Percentiles rank a stretch among this genome's conserved stretches.
Conservation (phyloP, 2,797 vertebrate species). For the Catostomus latipinnis region DNA sequence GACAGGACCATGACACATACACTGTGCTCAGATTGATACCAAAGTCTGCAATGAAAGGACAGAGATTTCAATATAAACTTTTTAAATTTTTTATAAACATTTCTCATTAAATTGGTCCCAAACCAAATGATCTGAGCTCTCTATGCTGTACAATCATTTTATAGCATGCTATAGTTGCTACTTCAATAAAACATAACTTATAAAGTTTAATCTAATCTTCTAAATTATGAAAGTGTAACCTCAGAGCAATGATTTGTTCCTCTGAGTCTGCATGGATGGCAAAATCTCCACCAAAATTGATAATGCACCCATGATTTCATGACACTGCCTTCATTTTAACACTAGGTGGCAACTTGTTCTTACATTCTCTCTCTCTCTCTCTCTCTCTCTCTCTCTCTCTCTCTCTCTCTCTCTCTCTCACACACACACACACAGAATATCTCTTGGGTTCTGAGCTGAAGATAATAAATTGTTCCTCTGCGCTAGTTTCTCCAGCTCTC, state of each 20-base stretch:
- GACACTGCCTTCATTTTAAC: background rate
- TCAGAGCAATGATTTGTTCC: background rate
- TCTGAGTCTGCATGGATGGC: background rate
- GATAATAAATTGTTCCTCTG: constrained; percentile 25
- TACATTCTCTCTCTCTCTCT: background rate
- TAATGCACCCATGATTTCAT: background rate
- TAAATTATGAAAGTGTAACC: background rate
- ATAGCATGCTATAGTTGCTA: background rate
- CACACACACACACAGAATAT: background rate
- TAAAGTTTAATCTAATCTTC: background rate
- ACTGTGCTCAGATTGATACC: too few relatives aligned
- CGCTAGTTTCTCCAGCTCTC: background rate
- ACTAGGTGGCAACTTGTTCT: constrained; percentile 25
- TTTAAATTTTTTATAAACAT: too few relatives aligned
- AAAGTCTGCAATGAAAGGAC: too few relatives aligned
- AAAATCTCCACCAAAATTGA: background rate
- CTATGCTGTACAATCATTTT: background rate
- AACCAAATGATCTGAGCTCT: too few relatives aligned
- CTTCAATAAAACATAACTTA: too few relatives aligned
- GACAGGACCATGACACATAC: too few relatives aligned
- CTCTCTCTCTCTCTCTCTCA: background rate
- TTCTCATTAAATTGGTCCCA: too few relatives aligned
- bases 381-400: background rate
- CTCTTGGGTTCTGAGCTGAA: constrained; percentile 11
- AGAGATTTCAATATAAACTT: too few relatives aligned